Conservation (phyloP, 1,140 invertebrate species). For the Lepidurus arcticus region DNA sequence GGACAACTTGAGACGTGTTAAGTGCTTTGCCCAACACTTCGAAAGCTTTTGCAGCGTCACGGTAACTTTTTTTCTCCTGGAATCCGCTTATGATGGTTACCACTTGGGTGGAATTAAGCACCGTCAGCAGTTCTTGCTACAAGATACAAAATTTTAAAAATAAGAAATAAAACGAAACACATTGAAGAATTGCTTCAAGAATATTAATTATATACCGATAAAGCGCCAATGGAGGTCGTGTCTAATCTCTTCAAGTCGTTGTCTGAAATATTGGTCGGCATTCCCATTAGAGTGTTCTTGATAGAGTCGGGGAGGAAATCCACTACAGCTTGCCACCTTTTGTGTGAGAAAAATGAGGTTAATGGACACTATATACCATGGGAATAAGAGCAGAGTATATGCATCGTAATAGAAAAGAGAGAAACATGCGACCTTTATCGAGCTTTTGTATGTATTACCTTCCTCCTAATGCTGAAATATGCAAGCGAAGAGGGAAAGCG, state of each 20-base stretch:
- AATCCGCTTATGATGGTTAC: slow-evolving; percentile 16
- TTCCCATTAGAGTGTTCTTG: not conserved
- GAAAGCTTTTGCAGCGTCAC: slow-evolving; percentile 27
- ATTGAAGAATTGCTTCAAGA: not conserved
- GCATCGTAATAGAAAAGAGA: not conserved
- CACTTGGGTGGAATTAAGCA: slow-evolving; percentile 5
- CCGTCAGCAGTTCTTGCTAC: not conserved
- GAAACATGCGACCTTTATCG: not conserved
- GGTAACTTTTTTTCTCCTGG: not conserved
- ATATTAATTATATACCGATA: not conserved
- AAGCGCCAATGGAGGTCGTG: not conserved
- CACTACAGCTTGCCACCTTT: not conserved
- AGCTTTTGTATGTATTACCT: not conserved
- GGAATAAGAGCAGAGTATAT: not conserved
- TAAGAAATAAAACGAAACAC: not conserved
- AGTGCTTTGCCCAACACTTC: slow-evolving; percentile 5
- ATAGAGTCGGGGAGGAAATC: not conserved
- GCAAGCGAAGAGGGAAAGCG: not conserved
- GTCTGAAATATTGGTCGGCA: not conserved
- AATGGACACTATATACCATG: not conserved
- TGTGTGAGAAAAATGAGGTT: not conserved
- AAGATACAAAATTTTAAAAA: not conserved
- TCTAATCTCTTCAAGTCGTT: not conserved
- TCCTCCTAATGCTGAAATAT: not conserved
- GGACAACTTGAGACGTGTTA: slow-evolving; percentile 15